Evolutionary conservation across 2,113 vertebrate genomes (phyloP), one percentile per base, ranked within the genome.

Genomic region (Lutjanus erythropterus): DNA sequence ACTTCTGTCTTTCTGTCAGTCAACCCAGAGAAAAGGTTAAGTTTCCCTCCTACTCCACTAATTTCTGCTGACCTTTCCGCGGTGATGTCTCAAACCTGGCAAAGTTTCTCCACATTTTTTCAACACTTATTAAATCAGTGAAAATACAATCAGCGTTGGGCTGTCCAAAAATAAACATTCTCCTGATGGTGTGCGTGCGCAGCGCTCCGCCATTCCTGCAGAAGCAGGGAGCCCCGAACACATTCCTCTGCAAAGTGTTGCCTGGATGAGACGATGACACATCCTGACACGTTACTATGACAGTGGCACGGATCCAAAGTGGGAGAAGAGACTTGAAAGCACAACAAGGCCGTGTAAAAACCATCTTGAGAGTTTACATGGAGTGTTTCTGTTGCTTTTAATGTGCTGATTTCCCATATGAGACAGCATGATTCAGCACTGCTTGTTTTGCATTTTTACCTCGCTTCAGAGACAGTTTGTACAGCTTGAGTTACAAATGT

Each of bases 1-100:
- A 91, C 90, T 86, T 83, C 77, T 86, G 85, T 75, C 44, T 80
- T 4, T 49, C 58, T 75, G 86, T 86, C 92, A 86, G 84, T 88
- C 90, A 88, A 67, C 55, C 58, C 64, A 16, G 73, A 55, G 64
- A 91, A n/a, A 90, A 91, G 91, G 90, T 93, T 90, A 91, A 86
- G 77, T 81, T 89, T 58, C 67, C 70, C 76, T 80, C 86, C 81
- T 56, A 78, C 87, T 86, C 78, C 46, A 21, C 71, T 88, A 64
- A 88, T 90, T 88, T 64, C 86, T 64, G 58, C 84, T 84, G 89
- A 88, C 88, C 89, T 93, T 89, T 92, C 41, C n/a, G 18, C 37
- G 58, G 16, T 31, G 79, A 82, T 41, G 75, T 76, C 83, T 86
- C 67, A 65, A 82, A 88, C 70, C 46, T 56, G 2, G 75, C 37